Conservation (phyloP, 2,113 vertebrate species). For the Peromyscus californicus region DNA sequence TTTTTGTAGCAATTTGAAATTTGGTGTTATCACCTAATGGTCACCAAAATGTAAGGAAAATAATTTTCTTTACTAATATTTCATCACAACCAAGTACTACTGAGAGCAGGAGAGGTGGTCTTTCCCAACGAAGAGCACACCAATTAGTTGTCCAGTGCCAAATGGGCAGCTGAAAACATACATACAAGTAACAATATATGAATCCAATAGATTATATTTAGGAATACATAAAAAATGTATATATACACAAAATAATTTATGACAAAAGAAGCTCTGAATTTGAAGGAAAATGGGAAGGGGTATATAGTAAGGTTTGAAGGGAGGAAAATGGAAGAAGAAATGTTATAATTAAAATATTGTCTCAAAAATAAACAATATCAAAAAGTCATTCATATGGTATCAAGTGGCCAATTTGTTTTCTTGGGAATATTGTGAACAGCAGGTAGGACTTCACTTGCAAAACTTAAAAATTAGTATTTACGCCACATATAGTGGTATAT, state of each 20-base stretch:
- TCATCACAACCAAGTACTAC: not conserved
- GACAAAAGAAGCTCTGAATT: not conserved
- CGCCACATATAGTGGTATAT: too few relatives aligned
- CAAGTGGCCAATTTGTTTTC: not conserved
- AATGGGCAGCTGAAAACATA: not conserved
- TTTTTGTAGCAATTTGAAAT: slow-evolving; percentile 22
- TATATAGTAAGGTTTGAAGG: not conserved
- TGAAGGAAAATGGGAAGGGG: not conserved
- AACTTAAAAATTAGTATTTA: slow-evolving; percentile 14
- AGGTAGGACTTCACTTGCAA: slow-evolving; percentile 26
- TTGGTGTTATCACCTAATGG: not conserved
- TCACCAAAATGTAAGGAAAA: slow-evolving; percentile 40
- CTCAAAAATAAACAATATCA: not conserved
- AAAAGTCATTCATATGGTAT: slow-evolving; percentile 17
- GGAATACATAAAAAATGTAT: not conserved
- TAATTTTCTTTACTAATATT: not conserved
- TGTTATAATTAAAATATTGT: not conserved
- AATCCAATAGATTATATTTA: not conserved
- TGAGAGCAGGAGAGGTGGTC: not conserved
- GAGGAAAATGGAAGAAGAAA: not conserved
- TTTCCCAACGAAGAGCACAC: not conserved
- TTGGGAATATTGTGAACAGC: slow-evolving; percentile 26
- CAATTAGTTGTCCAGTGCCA: not conserved
- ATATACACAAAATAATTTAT: too few relatives aligned
- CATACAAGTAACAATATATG: not conserved